Conservation (phyloP, 2,888 invertebrate genomes). For the Conchocele bisecta region DNA sequence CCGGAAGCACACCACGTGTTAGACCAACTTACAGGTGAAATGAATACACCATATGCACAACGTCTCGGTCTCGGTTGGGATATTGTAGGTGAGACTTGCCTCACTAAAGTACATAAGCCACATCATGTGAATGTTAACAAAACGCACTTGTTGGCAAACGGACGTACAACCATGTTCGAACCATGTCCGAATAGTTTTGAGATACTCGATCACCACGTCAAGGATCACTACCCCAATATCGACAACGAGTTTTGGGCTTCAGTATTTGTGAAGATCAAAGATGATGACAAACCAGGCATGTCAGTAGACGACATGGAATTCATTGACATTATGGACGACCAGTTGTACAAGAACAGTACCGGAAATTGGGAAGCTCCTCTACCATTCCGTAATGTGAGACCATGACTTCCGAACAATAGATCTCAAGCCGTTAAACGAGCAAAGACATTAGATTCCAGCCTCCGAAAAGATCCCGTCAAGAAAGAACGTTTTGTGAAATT, state of each 20-base stretch:
- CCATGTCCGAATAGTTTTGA: slow-evolving; percentile 5
- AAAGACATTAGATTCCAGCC: slow-evolving; percentile 1
- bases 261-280: slow-evolving; percentile 17
- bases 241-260: background rate
- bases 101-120: slow-evolving; percentile 30
- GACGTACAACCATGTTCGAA: slow-evolving; percentile 1
- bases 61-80: slow-evolving; percentile 13
- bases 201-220: background rate
- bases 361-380: slow-evolving; percentile 37
- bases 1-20: slow-evolving; percentile 28
- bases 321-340: slow-evolving; percentile 25
- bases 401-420: slow-evolving; percentile 38
- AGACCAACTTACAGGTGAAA: slow-evolving; percentile 28
- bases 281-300: slow-evolving; percentile 19
- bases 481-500: slow-evolving; percentile 34
- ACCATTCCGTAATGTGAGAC: slow-evolving; percentile 25
- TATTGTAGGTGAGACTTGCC: slow-evolving; percentile 35
- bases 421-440: slow-evolving; percentile 21
- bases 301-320: slow-evolving; percentile 28
- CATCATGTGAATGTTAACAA: slow-evolving; percentile 17
- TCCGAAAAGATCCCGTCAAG: slow-evolving; percentile 31
- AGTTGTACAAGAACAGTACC: background rate
- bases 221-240: background rate
- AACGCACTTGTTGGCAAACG: background rate
- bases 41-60: slow-evolving; percentile 13